These are phyloP conservation scores for Oostethus manadensis DNA, from an alignment of 2,113 vertebrate genomes.

Conservation along the genomic window DNA sequence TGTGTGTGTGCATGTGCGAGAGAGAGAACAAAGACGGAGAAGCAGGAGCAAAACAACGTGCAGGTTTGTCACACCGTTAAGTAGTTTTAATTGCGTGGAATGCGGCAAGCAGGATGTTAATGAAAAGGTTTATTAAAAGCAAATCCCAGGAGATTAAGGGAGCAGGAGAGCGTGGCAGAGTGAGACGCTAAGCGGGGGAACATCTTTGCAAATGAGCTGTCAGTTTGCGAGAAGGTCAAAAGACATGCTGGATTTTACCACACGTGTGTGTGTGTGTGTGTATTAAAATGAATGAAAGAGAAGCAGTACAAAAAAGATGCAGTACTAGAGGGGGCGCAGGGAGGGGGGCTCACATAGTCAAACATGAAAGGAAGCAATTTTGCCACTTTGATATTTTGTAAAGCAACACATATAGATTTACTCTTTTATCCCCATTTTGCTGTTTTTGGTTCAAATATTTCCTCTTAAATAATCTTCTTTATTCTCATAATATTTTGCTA, in stretches of 20 bases:
- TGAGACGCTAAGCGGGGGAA: slow-evolving; percentile 10
- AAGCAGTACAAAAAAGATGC: too few species aligned
- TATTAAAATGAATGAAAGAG: too few species aligned
- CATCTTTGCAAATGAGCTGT: slow-evolving; percentile 6
- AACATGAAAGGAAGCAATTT: too few species aligned
- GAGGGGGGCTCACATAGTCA: too few species aligned
- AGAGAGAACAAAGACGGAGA: slow-evolving; percentile 4
- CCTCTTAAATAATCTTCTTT: too few species aligned
- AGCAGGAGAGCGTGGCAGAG: slow-evolving; percentile 10
- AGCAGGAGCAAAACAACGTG: neutral
- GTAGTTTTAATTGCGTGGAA: slow-evolving; percentile 37
- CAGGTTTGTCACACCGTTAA: slow-evolving; percentile 22
- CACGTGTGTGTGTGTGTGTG: neutral
- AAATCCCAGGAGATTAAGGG: slow-evolving; percentile 34
- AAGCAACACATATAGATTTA: too few species aligned
- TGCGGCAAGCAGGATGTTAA: slow-evolving; percentile 34
- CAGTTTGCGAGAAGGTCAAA: slow-evolving; percentile 1
- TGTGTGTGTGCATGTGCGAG: neutral
- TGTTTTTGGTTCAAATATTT: too few species aligned
- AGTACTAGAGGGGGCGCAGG: too few species aligned
- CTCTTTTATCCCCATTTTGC: too few species aligned
- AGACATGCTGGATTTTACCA: neutral
- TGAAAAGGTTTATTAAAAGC: slow-evolving; percentile 49
- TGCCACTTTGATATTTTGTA: too few species aligned
- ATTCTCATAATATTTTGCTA: too few species aligned